Conservation (phyloP, 2,888 invertebrate genomes). For the Ophioninae sp. region DNA sequence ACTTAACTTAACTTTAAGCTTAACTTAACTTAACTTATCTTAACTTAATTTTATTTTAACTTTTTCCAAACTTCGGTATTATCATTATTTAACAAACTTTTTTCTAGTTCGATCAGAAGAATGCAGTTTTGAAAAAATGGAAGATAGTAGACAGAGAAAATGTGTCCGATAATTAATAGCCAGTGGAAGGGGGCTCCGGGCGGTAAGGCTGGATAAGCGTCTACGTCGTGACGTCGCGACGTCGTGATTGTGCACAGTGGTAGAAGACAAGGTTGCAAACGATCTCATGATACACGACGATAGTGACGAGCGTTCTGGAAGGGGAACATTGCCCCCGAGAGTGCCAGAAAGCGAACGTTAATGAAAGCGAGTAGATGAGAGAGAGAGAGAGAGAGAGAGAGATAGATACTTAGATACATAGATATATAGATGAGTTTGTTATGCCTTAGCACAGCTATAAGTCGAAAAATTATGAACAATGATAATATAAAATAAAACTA, state of each 20-base stretch:
- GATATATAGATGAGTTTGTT: not conserved
- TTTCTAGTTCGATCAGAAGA: not conserved
- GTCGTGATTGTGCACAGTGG: constrained; percentile 46
- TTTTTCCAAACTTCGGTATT: too few species aligned
- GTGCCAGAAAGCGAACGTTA: constrained; percentile 7
- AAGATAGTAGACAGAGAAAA: constrained; percentile 1
- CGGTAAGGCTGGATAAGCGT: not conserved
- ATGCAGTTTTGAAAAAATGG: not conserved
- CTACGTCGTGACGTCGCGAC: not conserved
- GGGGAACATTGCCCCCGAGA: constrained; percentile 1
- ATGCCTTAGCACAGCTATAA: too few species aligned
- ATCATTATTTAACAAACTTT: too few species aligned
- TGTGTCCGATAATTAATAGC: not conserved
- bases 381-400: not conserved
- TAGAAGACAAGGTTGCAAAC: constrained; percentile 40
- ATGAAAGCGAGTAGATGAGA: not conserved
- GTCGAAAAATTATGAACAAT: too few species aligned
- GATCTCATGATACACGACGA: constrained; percentile 11
- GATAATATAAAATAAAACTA: too few species aligned
- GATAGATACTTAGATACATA: not conserved
- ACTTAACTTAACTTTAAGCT: too few species aligned
- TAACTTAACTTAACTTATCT: too few species aligned
- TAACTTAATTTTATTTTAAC: too few species aligned
- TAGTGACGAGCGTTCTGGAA: constrained; percentile 32
- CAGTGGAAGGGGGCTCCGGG: not conserved